Evolutionary conservation across 2,797 vertebrate genomes (phyloP), one percentile per base, ranked within the genome.

Genomic region (Anguilla megastoma): DNA sequence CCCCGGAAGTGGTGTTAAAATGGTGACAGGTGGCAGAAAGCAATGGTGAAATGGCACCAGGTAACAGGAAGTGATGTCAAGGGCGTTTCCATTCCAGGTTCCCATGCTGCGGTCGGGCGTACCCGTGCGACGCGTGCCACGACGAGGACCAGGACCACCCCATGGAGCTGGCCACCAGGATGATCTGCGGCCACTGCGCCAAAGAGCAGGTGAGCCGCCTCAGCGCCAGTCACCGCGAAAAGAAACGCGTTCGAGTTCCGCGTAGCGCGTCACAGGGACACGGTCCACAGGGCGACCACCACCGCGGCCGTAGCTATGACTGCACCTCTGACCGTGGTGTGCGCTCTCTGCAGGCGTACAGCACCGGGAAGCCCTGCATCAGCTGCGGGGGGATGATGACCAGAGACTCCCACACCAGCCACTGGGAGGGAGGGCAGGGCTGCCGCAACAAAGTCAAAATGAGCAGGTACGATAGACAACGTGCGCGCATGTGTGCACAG

Each of bases 341-440:
- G 27, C 8, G 56, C 45, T 80, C 30, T 24, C 8, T 83, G 52
- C 91, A 97, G 97, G 93, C 94, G 0, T 97, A 96, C 74, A 89
- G 45, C 87, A 97, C 95, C 4, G 94, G 92, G 52, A 97, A 95
- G 88, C 95, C 96, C 0, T 97, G 97, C 86, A 9, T 95, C 63
- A 93, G 91, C 89, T 97, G 97, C 90, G 96, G 96, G 3, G 91
- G 89, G 86, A 94, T 97, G 95, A 95, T 97, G 96, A 97, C 95
- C 0, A 95, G 93, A 93, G 94, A 91, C 7, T 2, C 91, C 0
- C 88, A 90, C 85, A 94, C 94, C 90, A 94, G 92, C 85, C 95
- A 97, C 92, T 97, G 97, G 97, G 97, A 97, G 89, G 97, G 97
- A 90, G 97, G 97, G 63, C 93, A 91, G 85, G 97, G 97, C 80